Base-by-base conservation (phyloP, 2,888 invertebrate species). In the Polymixis flavicincta region DNA sequence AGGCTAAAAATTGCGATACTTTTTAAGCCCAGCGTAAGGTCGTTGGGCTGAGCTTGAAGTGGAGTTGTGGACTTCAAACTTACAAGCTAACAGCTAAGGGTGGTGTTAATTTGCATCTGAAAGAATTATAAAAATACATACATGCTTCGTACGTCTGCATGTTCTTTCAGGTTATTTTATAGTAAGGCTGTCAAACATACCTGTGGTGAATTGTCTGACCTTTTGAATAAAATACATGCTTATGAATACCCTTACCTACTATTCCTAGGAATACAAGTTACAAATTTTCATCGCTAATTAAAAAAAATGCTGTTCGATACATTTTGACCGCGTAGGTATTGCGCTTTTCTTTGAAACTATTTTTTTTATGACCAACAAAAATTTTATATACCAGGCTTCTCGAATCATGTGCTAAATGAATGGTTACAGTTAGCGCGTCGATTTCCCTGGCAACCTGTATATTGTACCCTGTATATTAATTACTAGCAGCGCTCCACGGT, bases 21-120 rank as follows among this genome's bases (percentile, higher is more conserved):
- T n/a, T n/a, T n/a, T n/a, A n/a, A n/a, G n/a, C n/a, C n/a, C n/a
- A n/a, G n/a, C n/a, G n/a, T n/a, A n/a, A n/a, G n/a, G n/a, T 52
- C 52, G 64, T 48, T 59, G 45, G 3, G 32, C 50, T 42, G 25
- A 45, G 45, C 57, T 52, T 64, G 32, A 54, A 76, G 70, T 52
- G 45, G 45, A 13, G 11, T 45, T 45, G 42, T 45, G 42, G 11
- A n/a, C 71, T 77, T 65, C 32, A 77, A 64, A 70, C 52, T 77
- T 60, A 19, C n/a, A 55, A 52, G 42, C 50, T 32, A 57, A 22
- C 9, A 28, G 28, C 25, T 67, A 60, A 74, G 45, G n/a, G 22
- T 57, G 70, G n/a, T 70, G 55, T 52, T 77, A 37, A 76, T 76
- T 77, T 52, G 42, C 76, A 76, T 45, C 28, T 22, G 60, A 42